Base-by-base conservation (phyloP, 2,888 invertebrate genomes). In the Thereva nobilitata region DNA sequence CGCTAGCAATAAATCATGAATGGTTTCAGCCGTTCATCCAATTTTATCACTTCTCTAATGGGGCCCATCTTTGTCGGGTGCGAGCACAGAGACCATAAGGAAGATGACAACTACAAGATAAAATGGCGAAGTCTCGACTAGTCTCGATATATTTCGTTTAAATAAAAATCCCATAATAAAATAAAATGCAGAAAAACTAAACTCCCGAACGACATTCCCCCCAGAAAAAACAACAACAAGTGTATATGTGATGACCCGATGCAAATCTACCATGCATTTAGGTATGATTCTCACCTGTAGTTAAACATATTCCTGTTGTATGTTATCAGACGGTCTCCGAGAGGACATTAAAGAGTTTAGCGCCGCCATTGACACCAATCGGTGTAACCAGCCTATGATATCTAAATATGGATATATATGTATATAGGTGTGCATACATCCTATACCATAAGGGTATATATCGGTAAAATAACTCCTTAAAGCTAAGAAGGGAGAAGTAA, bases 331-430 rank as follows among this genome's bases (percentile, higher is more conserved):
- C 38, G 37, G 35, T 4, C 35, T 45, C 38, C 23, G 23, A 23
- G 23, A 9, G 4, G 53, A 64, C 64, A 64, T 64, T 64, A 64
- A 64, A 64, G 64, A 64, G 45, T 54, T 54, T 54, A 64, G 54
- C 54, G 54, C 64, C 64, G 64, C 53, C 64, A 54, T 47, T 55
- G 64, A 54, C 64, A 64, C 64, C 64, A 64, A 64, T 64, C 64
- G 45, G 41, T 50, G 61, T 50, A 12, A 49, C 40, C 50, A 61
- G 47, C 59, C 37, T 49, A 23, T 49, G 47, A 59, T 5, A 7
- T 5, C 9, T n/a, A 47, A n/a, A 5, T 5, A n/a, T 38, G 59
- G 40, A 41, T 41, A 34, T 9, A 34, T 50, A 2, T 23, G 23
- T 1, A 23, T 23, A 23, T 23, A 23, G 23, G 23, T 23, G 23